phyloP scores from a whole-genome alignment of 1,140 invertebrate genomes.

The Bursaphelenchus mucronatus region DNA sequence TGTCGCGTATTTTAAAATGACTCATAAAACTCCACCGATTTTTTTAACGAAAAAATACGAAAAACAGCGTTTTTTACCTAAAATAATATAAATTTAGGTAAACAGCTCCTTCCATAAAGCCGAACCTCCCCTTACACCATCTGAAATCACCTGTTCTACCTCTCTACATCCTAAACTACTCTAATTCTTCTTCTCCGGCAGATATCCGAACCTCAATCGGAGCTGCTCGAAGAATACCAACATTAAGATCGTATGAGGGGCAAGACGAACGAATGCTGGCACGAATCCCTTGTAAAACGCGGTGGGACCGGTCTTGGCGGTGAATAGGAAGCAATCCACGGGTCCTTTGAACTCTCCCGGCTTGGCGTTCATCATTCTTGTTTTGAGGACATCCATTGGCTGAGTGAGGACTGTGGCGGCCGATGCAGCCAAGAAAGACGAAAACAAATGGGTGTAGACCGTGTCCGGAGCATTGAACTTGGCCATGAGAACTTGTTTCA shows the following conservation, averaged over 20 bases:
- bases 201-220: conserved; percentile 55
- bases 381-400: conserved; percentile 93
- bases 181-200: conserved; percentile 14
- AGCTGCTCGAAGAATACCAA: conserved; percentile 96
- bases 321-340: conserved; percentile 73
- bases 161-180: too few species aligned
- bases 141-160: too few species aligned
- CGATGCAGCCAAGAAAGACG: conserved; percentile 80
- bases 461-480: conserved; percentile 77
- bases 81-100: too few species aligned
- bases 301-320: conserved; percentile 80
- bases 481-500: conserved; percentile 73
- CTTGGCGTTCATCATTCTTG: conserved; percentile 89
- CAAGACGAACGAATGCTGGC: conserved; percentile 93
- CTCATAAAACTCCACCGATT: too few species aligned
- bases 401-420: conserved; percentile 91
- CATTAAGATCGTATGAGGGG: conserved; percentile 92
- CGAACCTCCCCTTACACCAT: too few species aligned
- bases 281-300: conserved; percentile 97
- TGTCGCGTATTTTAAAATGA: too few species aligned
- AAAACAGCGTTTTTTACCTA: too few species aligned
- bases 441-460: conserved; percentile 77
- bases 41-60: too few species aligned
- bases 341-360: conserved; percentile 80
- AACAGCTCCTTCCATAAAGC: too few species aligned